A percentile compares a stretch with the other conserved stretches of the same genome.
Conservation (phyloP, 2,797 vertebrate genomes). For the Melanotaenia trifasciata region DNA sequence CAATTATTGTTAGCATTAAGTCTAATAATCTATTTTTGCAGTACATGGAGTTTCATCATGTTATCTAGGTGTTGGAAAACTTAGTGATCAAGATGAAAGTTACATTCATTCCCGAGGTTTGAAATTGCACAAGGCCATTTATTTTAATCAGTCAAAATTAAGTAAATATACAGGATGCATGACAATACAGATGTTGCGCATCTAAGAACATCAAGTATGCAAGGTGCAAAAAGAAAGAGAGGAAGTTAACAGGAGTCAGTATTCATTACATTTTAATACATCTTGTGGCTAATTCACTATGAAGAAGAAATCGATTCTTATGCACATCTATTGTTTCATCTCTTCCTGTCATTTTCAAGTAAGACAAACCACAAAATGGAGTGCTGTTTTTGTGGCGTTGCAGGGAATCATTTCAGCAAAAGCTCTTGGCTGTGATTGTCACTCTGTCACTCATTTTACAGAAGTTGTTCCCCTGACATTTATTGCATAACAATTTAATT, state of each 20-base stretch:
- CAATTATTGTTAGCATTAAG: background rate
- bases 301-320: background rate
- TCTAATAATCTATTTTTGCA: background rate
- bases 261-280: constrained; percentile 24
- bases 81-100: background rate
- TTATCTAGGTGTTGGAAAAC: background rate
- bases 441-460: constrained; percentile 39
- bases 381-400: constrained; percentile 36
- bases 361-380: background rate
- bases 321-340: constrained; percentile 8
- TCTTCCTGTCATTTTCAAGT: constrained; percentile 16
- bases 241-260: background rate
- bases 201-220: background rate
- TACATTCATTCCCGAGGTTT: background rate
- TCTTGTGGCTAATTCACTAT: constrained; percentile 6
- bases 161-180: background rate
- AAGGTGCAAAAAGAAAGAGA: background rate
- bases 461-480: constrained; percentile 42
- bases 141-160: background rate
- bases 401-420: constrained; percentile 6
- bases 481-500: constrained; percentile 31
- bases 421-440: constrained; percentile 39
- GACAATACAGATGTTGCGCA: background rate
- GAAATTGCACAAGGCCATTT: background rate
- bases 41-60: background rate